Percentiles rank a stretch among this genome's conserved stretches.
These are phyloP conservation scores for Phyllotreta cruciferae DNA, from an alignment of 2,888 invertebrate genomes.

Conservation along the genomic window DNA sequence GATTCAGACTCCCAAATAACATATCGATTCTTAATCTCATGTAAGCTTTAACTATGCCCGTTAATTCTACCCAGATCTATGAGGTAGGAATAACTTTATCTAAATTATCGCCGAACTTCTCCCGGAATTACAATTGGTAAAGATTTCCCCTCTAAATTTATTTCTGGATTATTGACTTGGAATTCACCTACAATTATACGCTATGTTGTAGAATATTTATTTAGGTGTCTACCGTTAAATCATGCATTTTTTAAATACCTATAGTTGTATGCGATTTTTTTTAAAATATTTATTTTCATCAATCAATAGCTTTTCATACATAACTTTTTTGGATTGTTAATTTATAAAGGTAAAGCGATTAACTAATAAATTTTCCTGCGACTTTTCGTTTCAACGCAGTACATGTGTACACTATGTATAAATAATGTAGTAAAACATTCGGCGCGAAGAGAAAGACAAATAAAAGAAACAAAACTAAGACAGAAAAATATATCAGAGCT, in stretches of 20 bases:
- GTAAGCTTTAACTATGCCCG: conserved; percentile 47
- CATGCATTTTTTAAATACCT: too few species aligned
- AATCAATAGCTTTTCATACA: too few species aligned
- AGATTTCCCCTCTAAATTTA: conserved; percentile 17
- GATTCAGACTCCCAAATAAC: conserved; percentile 49
- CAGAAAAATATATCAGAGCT: conserved; percentile 54
- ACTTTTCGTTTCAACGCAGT: too few species aligned
- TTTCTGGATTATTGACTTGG: conserved; percentile 22
- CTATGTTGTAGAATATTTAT: too few species aligned
- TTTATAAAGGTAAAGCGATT: too few species aligned
- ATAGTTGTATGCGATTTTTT: too few species aligned
- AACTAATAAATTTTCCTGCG: too few species aligned
- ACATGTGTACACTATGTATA: conserved; percentile 25
- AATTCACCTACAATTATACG: conserved; percentile 7
- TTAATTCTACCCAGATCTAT: conserved; percentile 42
- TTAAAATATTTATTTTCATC: too few species aligned
- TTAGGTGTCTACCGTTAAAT: too few species aligned
- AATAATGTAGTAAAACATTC: conserved; percentile 44
- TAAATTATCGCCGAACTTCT: conserved; percentile 35
- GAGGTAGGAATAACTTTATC: conserved; percentile 40
- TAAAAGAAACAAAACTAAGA: conserved; percentile 50
- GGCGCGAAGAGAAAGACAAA: conserved; percentile 47
- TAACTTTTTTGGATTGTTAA: too few species aligned
- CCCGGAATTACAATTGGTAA: conserved; percentile 26
- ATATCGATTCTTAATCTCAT: conserved; percentile 48